A percentile compares a stretch with the other conserved stretches of the same genome.
phyloP scores from a whole-genome alignment of 2,888 invertebrate species.

The Aphodius sticticus region DNA sequence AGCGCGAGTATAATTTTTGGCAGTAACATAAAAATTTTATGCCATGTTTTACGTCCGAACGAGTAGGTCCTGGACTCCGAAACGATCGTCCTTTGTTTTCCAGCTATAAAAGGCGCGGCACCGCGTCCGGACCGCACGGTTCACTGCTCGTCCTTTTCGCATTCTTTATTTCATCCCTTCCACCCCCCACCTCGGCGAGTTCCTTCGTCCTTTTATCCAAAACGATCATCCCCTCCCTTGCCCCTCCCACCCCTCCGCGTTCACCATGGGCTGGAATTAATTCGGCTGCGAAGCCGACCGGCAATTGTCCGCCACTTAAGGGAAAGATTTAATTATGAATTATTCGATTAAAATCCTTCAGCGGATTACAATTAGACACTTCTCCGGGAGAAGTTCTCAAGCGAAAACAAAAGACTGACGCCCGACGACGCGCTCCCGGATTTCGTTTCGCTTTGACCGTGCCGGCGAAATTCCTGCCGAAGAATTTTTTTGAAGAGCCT shows the following conservation, averaged over 20 bases:
- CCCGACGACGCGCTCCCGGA: background rate
- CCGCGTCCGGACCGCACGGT: background rate
- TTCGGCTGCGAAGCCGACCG: background rate
- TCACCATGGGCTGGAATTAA: background rate
- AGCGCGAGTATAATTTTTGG: background rate
- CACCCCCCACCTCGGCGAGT: background rate
- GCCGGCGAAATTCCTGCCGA: background rate
- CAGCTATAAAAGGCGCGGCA: background rate
- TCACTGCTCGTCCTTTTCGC: slow-evolving; percentile 4
- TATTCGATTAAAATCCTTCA: slow-evolving; percentile 4
- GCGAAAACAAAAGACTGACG: background rate
- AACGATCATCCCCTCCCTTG: background rate
- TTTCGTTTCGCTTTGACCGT: background rate
- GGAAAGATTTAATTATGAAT: slow-evolving; percentile 4
- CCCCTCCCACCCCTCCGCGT: background rate
- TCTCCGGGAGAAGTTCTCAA: background rate
- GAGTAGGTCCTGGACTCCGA: background rate
- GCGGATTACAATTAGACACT: slow-evolving; percentile 4
- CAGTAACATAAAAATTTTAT: background rate
- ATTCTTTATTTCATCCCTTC: background rate
- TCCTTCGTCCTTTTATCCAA: background rate
- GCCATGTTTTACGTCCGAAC: background rate
- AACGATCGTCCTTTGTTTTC: background rate
- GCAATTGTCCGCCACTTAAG: slow-evolving; percentile 4
- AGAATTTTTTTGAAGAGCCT: background rate